Conservation (phyloP, 2,888 invertebrate genomes). For the Lamellibrachia satsuma region DNA sequence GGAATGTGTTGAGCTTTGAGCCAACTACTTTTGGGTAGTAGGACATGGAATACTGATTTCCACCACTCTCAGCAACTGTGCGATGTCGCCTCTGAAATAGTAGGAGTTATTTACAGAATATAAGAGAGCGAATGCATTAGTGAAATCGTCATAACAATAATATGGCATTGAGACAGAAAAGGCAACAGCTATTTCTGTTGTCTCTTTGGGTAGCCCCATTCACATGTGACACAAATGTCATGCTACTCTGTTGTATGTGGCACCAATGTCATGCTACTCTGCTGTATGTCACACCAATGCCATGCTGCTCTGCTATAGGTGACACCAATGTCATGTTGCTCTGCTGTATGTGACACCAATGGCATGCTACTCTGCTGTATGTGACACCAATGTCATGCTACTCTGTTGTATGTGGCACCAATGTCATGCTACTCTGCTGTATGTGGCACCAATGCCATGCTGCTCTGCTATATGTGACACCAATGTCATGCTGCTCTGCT, state of each 20-base stretch:
- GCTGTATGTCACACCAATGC: no score
- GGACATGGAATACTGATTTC: not conserved
- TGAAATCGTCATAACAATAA: not conserved
- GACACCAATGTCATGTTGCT: no score
- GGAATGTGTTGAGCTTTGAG: not conserved
- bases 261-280: no score
- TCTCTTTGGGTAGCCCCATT: not conserved
- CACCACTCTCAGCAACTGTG: not conserved
- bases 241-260: not conserved
- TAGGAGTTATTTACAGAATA: not conserved
- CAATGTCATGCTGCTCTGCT: no score
- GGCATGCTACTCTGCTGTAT: no score
- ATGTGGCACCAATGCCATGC: no score
- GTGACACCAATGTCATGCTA: no score
- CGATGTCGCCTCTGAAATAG: not conserved
- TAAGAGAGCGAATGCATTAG: not conserved
- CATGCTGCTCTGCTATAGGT: no score
- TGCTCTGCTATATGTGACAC: no score
- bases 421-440: no score
- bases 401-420: no score
- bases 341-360: no score
- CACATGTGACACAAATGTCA: not conserved
- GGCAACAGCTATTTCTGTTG: not conserved
- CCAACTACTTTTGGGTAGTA: not conserved
- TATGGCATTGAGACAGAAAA: not conserved